Percentiles rank a stretch among this genome's conserved stretches.
phyloP scores from a whole-genome alignment of 2,113 vertebrate species.

The Brachypteracias leptosomus region DNA sequence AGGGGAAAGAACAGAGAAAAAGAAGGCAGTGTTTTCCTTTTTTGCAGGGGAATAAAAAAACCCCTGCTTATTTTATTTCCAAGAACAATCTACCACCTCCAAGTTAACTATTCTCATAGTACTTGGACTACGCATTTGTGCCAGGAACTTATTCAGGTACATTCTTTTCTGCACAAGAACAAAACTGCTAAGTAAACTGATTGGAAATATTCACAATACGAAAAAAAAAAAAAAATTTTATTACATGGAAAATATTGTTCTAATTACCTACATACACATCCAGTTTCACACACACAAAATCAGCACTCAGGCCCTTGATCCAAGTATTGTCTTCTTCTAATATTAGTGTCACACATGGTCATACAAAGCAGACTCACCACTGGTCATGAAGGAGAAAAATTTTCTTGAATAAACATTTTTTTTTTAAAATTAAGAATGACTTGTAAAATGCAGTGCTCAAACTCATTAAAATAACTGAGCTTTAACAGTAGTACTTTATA shows the following conservation, averaged over 20 bases:
- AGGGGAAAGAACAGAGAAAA: accelerated
- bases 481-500: not conserved
- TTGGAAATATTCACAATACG: not conserved
- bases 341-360: not conserved
- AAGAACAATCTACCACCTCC: not conserved
- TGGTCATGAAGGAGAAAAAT: not conserved
- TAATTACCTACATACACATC: not conserved
- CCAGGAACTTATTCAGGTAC: not conserved
- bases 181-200: not conserved
- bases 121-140: not conserved
- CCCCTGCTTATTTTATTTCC: not conserved
- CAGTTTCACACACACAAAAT: not conserved
- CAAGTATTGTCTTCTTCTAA: not conserved
- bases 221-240: not conserved
- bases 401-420: not conserved
- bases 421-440: not conserved
- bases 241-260: not conserved
- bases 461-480: not conserved
- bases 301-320: not conserved
- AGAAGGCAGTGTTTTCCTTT: not conserved
- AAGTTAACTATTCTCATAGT: not conserved
- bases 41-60: not conserved
- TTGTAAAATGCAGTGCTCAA: not conserved
- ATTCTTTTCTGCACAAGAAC: not conserved
- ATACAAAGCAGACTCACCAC: not conserved